These are phyloP conservation scores for Eulithis prunata DNA, from an alignment of 2,888 invertebrate genomes.

Conservation along the genomic window DNA sequence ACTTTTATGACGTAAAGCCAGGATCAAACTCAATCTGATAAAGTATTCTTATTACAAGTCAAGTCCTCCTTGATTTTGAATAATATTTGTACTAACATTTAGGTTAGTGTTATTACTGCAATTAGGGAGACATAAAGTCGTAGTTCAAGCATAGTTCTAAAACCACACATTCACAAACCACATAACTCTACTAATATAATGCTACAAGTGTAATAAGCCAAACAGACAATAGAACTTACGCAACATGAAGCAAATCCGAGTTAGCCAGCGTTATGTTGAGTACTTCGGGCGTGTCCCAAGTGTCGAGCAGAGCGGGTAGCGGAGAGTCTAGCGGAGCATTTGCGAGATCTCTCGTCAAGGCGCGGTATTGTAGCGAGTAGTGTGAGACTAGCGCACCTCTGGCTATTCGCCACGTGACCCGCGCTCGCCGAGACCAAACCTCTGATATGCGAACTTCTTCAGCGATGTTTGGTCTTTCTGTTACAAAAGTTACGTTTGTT, in stretches of 20 bases:
- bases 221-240: constrained; percentile 60
- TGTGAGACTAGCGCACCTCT: constrained; percentile 74
- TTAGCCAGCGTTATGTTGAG: constrained; percentile 74
- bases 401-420: constrained; percentile 74
- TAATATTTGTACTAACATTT: too few species aligned
- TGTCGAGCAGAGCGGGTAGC: constrained; percentile 68
- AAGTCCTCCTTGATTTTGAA: too few species aligned
- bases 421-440: constrained; percentile 75
- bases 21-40: too few species aligned
- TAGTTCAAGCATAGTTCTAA: not conserved
- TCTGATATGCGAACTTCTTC: constrained; percentile 79
- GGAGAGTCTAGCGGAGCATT: constrained; percentile 69
- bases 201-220: constrained; percentile 7
- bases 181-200: constrained; percentile 1
- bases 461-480: constrained; percentile 74
- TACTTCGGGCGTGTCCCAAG: constrained; percentile 74
- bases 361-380: constrained; percentile 74
- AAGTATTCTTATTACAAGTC: too few species aligned
- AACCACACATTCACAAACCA: constrained; percentile 9
- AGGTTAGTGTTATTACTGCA: too few species aligned
- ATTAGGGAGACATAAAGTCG: not conserved
- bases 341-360: constrained; percentile 64
- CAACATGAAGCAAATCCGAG: constrained; percentile 71
- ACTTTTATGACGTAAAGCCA: too few species aligned
- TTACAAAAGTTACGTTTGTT: not conserved